phyloP scores from a whole-genome alignment of 2,888 invertebrate genomes.

The Xestobium rufovillosum region DNA sequence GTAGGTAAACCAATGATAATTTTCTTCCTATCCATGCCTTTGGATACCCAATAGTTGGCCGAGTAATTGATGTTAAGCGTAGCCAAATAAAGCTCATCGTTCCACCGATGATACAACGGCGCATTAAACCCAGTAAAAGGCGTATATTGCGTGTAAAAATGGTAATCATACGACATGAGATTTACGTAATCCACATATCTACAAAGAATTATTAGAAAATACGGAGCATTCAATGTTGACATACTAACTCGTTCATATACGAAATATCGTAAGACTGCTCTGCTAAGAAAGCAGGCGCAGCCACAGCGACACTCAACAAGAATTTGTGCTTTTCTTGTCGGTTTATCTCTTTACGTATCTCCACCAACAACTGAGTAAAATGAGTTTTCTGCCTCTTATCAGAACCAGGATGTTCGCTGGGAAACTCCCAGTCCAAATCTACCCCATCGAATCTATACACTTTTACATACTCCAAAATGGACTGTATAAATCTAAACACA shows the following conservation, averaged over 20 bases:
- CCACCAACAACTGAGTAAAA: slow-evolving; percentile 65
- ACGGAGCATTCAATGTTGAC: no score
- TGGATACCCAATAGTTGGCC: slow-evolving; percentile 64
- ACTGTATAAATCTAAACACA: slow-evolving; percentile 46
- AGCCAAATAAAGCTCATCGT: slow-evolving; percentile 56
- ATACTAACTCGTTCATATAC: slow-evolving; percentile 62
- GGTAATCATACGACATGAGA: slow-evolving; percentile 89
- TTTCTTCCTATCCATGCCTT: slow-evolving; percentile 70
- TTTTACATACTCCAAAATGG: slow-evolving; percentile 46
- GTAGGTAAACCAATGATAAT: slow-evolving; percentile 81
- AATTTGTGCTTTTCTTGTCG: slow-evolving; percentile 51
- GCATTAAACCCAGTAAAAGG: slow-evolving; percentile 83
- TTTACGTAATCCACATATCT: slow-evolving; percentile 76
- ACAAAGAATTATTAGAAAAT: slow-evolving; percentile 25
- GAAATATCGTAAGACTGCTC: slow-evolving; percentile 70
- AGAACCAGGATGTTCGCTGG: slow-evolving; percentile 48
- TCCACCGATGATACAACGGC: slow-evolving; percentile 58
- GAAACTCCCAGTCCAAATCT: slow-evolving; percentile 86
- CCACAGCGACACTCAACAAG: slow-evolving; percentile 69
- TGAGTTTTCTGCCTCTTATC: slow-evolving; percentile 57
- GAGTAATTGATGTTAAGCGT: slow-evolving; percentile 79
- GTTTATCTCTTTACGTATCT: slow-evolving; percentile 61
- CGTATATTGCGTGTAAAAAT: slow-evolving; percentile 64
- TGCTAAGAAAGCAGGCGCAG: slow-evolving; percentile 68
- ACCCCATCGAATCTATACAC: slow-evolving; percentile 58